Evolutionary conservation across 2,113 vertebrate species (phyloP), one percentile per base, ranked within the genome.

Genomic region (Ursus arctos): DNA sequence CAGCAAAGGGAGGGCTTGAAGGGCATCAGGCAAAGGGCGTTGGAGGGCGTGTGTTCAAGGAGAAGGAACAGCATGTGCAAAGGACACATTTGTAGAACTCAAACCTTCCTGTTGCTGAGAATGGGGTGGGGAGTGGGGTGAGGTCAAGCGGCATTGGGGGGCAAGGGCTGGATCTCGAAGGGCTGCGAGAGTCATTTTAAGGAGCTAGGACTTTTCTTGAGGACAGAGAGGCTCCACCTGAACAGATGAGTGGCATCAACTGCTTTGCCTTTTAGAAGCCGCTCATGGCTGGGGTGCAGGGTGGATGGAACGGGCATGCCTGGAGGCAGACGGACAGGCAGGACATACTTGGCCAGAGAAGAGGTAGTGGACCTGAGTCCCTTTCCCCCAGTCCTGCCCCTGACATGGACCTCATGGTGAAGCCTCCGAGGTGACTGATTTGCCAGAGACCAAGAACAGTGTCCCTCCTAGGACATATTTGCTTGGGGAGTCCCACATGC

Each of bases 321-420:
- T 26, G 31, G 16, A 81, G n/a, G 4, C 12, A 40, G 67, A 1
- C 0, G 40, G 51, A 24, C 26, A 49, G 19, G 67, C 6, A 28
- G 13, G 33, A 6, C 4, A 4, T 3, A 28, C 7, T 11, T 26
- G 67, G 22, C 7, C 69, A 57, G 47, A 21, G 22, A 15, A 36
- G 83, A 90, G 33, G 18, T 1, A 0, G 14, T 4, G 4, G 59
- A 14, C 15, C 22, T 22, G 26, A 57, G 53, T n/a, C 5, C 33
- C 33, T 18, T 10, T 24, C 26, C 21, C 18, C 22, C 21, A 31
- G 5, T 7, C 57, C 82, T 61, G 55, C 24, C 11, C 26, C 12
- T 10, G 79, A 77, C 10, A 0, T 0, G 7, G 77, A 24, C 74
- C 53, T 28, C 85, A 9, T 16, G 7, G 13, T 0, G 0, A 12